These are phyloP conservation scores for Eurois occulta DNA, from an alignment of 2,888 invertebrate genomes.

Conservation along the genomic window DNA sequence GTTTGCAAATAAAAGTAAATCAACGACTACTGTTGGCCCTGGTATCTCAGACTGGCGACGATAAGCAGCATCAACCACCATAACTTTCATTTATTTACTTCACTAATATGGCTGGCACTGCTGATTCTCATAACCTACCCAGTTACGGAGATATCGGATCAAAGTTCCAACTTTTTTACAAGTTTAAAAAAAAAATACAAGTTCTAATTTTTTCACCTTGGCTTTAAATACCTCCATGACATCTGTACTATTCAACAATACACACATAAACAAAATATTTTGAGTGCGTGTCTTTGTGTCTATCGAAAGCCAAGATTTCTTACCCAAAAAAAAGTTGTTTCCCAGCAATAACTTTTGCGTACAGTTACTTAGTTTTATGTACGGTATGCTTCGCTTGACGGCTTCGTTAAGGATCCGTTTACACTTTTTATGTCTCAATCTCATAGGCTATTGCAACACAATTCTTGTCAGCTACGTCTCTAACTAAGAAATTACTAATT, in stretches of 20 bases:
- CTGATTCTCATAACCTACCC: background rate
- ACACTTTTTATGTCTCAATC: background rate
- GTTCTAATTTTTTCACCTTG: background rate
- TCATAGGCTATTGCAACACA: no score
- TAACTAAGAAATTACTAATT: background rate
- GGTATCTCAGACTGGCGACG: background rate
- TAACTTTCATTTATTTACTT: background rate
- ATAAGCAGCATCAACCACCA: background rate
- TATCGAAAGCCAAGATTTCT: background rate
- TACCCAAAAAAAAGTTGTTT: background rate
- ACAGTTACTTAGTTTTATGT: background rate
- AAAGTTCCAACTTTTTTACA: background rate
- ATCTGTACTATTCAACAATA: background rate
- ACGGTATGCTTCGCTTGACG: background rate
- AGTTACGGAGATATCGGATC: background rate
- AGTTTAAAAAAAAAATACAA: background rate
- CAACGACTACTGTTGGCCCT: background rate
- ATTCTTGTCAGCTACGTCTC: background rate
- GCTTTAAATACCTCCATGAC: background rate
- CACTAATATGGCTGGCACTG: background rate
- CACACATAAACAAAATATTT: background rate
- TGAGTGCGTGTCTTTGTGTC: background rate
- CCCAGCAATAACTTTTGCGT: background rate
- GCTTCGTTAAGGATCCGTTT: background rate
- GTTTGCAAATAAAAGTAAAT: background rate